Percentiles rank a stretch among this genome's conserved stretches.
These are phyloP conservation scores for Menura novaehollandiae DNA, from an alignment of 2,113 vertebrate species.

Conservation along the genomic window DNA sequence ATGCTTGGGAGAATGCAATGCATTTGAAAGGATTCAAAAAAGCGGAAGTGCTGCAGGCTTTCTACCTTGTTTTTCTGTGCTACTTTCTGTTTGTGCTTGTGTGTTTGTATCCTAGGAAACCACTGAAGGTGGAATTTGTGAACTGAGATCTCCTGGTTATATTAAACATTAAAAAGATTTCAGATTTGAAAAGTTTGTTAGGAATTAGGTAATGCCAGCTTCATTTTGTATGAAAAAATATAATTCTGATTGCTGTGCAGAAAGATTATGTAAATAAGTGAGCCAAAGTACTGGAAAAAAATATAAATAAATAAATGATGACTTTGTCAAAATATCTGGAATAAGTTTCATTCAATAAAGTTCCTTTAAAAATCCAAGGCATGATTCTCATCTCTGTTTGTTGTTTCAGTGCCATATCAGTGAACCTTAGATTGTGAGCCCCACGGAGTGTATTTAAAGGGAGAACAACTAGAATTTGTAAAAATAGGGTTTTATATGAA, in stretches of 20 bases:
- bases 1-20: neutral
- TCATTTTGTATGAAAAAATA: neutral
- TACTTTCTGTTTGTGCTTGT: neutral
- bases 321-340: neutral
- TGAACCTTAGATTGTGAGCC: neutral
- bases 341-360: neutral
- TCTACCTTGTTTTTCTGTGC: neutral
- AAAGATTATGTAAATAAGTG: neutral
- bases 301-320: neutral
- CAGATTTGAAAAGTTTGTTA: neutral
- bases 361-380: neutral
- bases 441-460: neutral
- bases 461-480: neutral
- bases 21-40: neutral
- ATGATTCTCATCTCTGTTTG: neutral
- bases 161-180: neutral
- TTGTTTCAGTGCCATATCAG: neutral
- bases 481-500: neutral
- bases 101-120: conserved; percentile 47
- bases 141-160: neutral
- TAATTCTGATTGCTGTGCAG: neutral
- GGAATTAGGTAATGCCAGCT: neutral
- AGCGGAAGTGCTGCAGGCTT: neutral
- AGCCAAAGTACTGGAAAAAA: neutral
- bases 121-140: neutral